phyloP scores from a whole-genome alignment of 2,888 invertebrate genomes.

The Scaptodrosophila latifasciaeformis region DNA sequence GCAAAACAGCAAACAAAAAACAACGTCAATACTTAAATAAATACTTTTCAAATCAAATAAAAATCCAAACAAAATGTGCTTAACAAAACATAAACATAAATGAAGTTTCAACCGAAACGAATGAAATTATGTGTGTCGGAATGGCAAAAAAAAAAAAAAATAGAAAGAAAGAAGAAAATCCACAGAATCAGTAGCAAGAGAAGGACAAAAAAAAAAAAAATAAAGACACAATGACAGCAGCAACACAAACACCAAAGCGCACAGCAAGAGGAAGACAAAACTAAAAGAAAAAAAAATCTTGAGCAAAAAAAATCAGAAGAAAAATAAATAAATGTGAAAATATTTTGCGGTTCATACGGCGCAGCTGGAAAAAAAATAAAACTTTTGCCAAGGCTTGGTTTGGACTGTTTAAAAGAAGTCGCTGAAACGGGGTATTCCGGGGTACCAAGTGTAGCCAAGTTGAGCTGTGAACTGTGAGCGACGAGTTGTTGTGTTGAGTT shows the following conservation, averaged over 20 bases:
- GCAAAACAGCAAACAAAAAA: no score
- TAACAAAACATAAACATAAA: conserved; percentile 19
- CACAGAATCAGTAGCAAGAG: background rate
- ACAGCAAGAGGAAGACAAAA: background rate
- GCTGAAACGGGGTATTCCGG: no score
- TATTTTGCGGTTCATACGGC: conserved; percentile 24
- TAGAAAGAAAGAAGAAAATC: background rate
- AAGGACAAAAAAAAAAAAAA: background rate
- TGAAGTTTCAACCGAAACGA: conserved; percentile 12
- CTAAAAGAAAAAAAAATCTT: background rate
- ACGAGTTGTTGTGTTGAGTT: background rate
- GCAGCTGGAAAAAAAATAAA: background rate
- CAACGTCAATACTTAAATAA: conserved; percentile 4
- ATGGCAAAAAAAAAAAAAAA: background rate
- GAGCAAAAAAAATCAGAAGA: conserved; percentile 4
- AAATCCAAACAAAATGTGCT: conserved; percentile 5
- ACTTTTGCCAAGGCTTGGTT: conserved; percentile 1
- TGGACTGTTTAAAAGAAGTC: no score
- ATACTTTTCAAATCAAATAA: conserved; percentile 10
- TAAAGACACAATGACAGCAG: background rate
- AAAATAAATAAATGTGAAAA: conserved; percentile 19
- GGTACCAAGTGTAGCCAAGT: no score
- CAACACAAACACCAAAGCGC: background rate
- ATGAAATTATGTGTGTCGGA: conserved; percentile 4
- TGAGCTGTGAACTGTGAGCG: background rate